Conservation (phyloP, 2,797 vertebrate genomes). For the Cygnus olor region DNA sequence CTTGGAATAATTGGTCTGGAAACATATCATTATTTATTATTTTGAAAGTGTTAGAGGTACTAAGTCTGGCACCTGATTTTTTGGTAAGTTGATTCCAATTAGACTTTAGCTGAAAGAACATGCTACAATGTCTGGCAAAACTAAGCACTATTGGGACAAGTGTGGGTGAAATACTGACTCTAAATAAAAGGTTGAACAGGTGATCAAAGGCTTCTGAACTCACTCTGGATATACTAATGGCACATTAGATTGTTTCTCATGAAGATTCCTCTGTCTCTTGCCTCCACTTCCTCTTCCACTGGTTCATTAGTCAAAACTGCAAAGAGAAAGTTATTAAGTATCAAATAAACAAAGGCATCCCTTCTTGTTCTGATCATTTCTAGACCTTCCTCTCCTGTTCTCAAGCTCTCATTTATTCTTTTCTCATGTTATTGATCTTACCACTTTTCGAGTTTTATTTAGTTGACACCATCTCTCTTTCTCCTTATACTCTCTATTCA, state of each 20-base stretch:
- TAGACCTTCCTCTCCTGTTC: not conserved
- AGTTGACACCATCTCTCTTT: not conserved
- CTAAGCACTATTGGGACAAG: not conserved
- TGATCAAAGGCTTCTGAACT: not conserved
- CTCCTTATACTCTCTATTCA: not conserved
- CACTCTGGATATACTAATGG: not conserved
- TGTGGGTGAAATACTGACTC: not conserved
- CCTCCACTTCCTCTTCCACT: not conserved
- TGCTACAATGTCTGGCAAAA: not conserved
- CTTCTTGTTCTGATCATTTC: not conserved
- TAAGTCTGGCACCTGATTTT: not conserved
- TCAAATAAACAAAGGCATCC: not conserved
- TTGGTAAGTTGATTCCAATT: not conserved
- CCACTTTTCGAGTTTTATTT: not conserved
- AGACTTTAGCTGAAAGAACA: not conserved
- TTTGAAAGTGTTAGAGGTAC: constrained; percentile 12
- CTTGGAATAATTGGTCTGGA: constrained; percentile 81
- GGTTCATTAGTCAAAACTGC: not conserved
- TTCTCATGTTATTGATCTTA: not conserved
- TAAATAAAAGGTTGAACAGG: not conserved
- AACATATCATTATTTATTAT: constrained; percentile 80
- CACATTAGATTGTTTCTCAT: not conserved
- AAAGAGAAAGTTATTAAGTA: not conserved
- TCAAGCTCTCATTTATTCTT: not conserved
- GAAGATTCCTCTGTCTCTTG: not conserved